These are phyloP conservation scores for Diadema setosum DNA, from an alignment of 35 echinoderm and acorn worm genomes.

Conservation along the genomic window DNA sequence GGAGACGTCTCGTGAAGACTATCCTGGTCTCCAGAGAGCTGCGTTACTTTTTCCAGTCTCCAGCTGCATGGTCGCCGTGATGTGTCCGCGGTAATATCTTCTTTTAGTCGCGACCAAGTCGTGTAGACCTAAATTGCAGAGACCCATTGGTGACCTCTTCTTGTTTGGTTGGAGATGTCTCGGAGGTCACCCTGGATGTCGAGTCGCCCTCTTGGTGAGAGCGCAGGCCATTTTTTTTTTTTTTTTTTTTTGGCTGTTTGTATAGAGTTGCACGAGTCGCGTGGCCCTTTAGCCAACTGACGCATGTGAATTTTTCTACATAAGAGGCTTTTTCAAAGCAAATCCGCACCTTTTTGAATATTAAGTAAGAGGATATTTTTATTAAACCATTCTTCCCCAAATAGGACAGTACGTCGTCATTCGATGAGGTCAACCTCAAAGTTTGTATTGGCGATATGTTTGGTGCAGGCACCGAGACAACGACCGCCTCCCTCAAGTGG, in stretches of 20 bases:
- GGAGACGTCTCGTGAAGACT: too few species aligned
- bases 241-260: not conserved
- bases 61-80: too few species aligned
- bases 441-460: slow-evolving; percentile 49
- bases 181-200: too few species aligned
- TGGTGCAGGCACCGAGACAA: slow-evolving; percentile 64
- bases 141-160: too few species aligned
- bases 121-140: too few species aligned
- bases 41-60: too few species aligned
- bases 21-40: too few species aligned
- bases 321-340: not conserved
- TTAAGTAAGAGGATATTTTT: not conserved
- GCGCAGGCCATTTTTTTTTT: too few species aligned
- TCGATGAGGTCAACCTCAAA: slow-evolving; percentile 29
- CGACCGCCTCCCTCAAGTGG: slow-evolving; percentile 62
- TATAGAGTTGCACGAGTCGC: not conserved
- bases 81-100: too few species aligned
- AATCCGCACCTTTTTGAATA: not conserved
- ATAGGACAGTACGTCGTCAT: not conserved
- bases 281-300: not conserved
- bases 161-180: too few species aligned
- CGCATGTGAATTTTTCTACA: not conserved
- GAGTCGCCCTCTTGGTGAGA: too few species aligned
- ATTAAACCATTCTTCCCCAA: not conserved
- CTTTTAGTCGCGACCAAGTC: too few species aligned